Percentiles rank a stretch among this genome's conserved stretches.
phyloP scores from a whole-genome alignment of 2,113 vertebrate genomes.

The Formicarius rufipectus region DNA sequence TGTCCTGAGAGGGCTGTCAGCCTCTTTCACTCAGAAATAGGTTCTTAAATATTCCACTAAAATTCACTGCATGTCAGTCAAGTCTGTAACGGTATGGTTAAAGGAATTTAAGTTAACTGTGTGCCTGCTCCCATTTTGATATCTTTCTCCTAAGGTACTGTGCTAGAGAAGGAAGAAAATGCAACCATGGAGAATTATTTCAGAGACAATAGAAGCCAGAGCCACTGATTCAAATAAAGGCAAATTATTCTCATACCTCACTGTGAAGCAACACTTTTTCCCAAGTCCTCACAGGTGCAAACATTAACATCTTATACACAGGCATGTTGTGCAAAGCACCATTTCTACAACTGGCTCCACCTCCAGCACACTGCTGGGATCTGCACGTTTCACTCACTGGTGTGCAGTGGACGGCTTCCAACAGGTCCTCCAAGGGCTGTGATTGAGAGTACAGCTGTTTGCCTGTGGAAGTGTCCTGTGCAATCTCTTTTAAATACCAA shows the following conservation, averaged over 20 bases:
- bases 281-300: background rate
- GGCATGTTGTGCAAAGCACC: background rate
- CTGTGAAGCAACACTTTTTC: background rate
- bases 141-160: background rate
- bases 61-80: background rate
- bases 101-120: background rate
- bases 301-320: background rate
- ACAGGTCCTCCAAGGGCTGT: background rate
- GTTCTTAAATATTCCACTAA: background rate
- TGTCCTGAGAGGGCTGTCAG: background rate
- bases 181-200: background rate
- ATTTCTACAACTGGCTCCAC: background rate
- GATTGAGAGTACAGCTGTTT: background rate
- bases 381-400: rapidly evolving
- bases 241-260: background rate
- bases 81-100: background rate
- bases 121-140: background rate
- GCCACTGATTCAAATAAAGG: background rate
- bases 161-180: background rate
- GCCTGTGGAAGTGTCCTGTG: background rate
- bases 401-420: background rate
- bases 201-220: background rate
- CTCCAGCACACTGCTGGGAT: background rate
- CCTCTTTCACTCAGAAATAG: background rate
- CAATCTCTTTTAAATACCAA: background rate